Evolutionary conservation across 2,113 vertebrate species (phyloP).

Genomic region (Protobothrops flavoviridis): DNA sequence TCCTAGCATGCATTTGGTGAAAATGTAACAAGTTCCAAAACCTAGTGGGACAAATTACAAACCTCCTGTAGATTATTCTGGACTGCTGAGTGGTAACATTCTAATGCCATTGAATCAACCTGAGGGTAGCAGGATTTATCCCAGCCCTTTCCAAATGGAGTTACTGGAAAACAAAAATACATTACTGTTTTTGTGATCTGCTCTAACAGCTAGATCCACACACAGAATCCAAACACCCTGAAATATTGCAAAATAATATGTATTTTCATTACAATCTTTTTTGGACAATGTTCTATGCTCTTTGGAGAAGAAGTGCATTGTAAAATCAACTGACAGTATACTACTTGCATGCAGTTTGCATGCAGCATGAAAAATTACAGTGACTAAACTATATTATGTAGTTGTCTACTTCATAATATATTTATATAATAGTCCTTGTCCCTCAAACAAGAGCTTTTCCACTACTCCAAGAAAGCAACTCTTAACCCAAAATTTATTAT

Average conservation of each 20-base stretch:
- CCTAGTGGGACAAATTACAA: background rate
- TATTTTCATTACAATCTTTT: background rate
- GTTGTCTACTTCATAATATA: background rate
- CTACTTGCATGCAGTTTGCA: background rate
- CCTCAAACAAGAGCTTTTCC: background rate
- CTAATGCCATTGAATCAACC: background rate
- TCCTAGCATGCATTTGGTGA: background rate
- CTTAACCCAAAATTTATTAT: background rate
- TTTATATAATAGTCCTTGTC: background rate
- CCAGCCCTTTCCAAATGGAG: constrained; percentile 19
- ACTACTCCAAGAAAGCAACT: background rate
- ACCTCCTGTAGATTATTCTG: constrained; percentile 8
- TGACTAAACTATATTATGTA: background rate
- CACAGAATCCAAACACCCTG: background rate
- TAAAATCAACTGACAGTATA: background rate
- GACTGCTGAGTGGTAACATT: background rate
- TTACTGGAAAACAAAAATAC: constrained; percentile 8
- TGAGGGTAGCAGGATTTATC: background rate
- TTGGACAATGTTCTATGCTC: background rate
- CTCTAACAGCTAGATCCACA: background rate
- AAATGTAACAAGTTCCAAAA: background rate
- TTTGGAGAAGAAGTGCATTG: background rate
- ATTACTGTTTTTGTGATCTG: background rate
- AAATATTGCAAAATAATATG: background rate
- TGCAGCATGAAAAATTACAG: background rate